Percentiles rank a stretch among this genome's conserved stretches.
phyloP scores from a whole-genome alignment of 2,113 vertebrate species.

The Phrynocephalus versicolor region DNA sequence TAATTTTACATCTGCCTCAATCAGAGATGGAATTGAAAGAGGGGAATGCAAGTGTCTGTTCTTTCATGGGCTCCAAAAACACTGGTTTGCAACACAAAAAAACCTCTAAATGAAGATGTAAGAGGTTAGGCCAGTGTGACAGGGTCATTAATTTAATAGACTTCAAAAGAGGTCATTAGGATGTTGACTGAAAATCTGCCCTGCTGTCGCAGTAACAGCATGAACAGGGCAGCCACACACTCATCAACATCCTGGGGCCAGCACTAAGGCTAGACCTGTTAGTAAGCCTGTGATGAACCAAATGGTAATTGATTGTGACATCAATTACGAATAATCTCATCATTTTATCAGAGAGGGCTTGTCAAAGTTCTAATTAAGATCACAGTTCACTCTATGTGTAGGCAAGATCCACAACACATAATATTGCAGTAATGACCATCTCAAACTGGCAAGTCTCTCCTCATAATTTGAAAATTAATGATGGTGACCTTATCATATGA shows the following conservation, averaged over 20 bases:
- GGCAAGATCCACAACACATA: conserved; percentile 82
- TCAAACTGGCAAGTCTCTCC: conserved; percentile 81
- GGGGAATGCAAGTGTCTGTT: conserved; percentile 61
- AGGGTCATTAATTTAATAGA: conserved; percentile 91
- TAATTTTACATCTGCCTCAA: conserved; percentile 30
- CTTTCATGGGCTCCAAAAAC: conserved; percentile 67
- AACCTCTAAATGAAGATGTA: conserved; percentile 73
- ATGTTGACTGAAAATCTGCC: conserved; percentile 84
- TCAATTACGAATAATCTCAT: conserved; percentile 96
- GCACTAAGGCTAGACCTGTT: conserved; percentile 86
- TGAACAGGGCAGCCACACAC: conserved; percentile 80
- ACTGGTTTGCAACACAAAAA: conserved; percentile 74
- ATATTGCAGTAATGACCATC: conserved; percentile 88
- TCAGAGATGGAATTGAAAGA: conserved; percentile 25
- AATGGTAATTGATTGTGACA: conserved; percentile 91
- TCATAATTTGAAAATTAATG: conserved; percentile 89
- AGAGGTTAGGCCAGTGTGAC: conserved; percentile 84
- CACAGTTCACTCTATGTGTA: conserved; percentile 82
- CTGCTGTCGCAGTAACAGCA: conserved; percentile 80
- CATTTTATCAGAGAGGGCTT: conserved; percentile 88
- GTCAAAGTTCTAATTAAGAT: conserved; percentile 94
- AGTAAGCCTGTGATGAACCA: conserved; percentile 83
- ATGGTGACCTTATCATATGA: conserved; percentile 76
- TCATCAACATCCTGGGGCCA: conserved; percentile 88
- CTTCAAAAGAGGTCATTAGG: conserved; percentile 92